Evolutionary conservation across 2,888 invertebrate species (phyloP).

Genomic region (Sipha maydis): DNA sequence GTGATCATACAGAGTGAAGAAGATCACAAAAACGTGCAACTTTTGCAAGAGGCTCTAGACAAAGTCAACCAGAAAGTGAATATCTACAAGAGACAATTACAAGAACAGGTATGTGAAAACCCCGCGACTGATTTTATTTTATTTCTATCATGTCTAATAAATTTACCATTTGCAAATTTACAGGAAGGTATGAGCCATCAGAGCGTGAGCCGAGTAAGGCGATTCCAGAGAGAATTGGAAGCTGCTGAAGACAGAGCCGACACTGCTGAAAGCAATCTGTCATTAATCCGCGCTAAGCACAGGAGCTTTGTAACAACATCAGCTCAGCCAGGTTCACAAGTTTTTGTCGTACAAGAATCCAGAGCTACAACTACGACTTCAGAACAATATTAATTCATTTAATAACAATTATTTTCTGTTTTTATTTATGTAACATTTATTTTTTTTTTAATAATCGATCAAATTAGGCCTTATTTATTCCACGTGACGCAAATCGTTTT

Average conservation of each 20-base stretch:
- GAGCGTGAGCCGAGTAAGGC: constrained; percentile 93
- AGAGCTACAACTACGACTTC: constrained; percentile 68
- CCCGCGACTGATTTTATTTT: neutral
- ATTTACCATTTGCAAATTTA: constrained; percentile 63
- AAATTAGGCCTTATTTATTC: constrained; percentile 56
- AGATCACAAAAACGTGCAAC: constrained; percentile 93
- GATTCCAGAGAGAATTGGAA: constrained; percentile 98
- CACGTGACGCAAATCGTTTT: constrained; percentile 40
- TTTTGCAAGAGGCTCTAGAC: constrained; percentile 91
- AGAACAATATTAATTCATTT: constrained; percentile 62
- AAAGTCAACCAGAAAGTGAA: constrained; percentile 87
- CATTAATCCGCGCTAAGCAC: constrained; percentile 96
- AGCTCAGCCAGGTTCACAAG: constrained; percentile 90
- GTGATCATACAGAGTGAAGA: constrained; percentile 95
- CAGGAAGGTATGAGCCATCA: constrained; percentile 92
- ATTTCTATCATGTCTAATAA: neutral
- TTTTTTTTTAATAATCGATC: constrained; percentile 56
- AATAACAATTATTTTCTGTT: constrained; percentile 60
- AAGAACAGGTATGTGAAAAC: constrained; percentile 78
- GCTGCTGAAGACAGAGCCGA: constrained; percentile 98
- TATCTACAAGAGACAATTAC: constrained; percentile 95
- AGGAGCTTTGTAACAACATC: constrained; percentile 96
- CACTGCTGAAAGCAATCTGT: constrained; percentile 91
- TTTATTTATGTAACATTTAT: constrained; percentile 60
- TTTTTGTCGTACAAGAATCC: constrained; percentile 89